Percentiles rank a stretch among this genome's conserved stretches.
These are phyloP conservation scores for Garra rufa DNA, from an alignment of 2,113 vertebrate species.

Conservation along the genomic window DNA sequence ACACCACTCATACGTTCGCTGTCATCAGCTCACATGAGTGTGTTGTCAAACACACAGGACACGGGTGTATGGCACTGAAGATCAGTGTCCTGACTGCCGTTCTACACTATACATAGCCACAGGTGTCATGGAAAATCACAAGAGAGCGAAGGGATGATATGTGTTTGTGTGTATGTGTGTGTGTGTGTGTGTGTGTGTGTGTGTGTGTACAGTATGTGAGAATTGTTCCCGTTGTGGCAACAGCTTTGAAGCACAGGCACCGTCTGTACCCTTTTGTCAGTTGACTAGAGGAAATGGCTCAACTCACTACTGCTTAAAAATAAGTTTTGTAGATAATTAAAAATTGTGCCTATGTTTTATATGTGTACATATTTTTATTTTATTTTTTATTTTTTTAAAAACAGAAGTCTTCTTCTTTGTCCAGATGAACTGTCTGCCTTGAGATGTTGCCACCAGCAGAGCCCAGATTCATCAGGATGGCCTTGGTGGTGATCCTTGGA, in stretches of 20 bases:
- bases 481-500: too few relatives aligned
- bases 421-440: too few relatives aligned
- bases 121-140: constrained; percentile 68
- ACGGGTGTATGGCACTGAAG: not conserved
- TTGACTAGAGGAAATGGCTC: too few relatives aligned
- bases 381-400: too few relatives aligned
- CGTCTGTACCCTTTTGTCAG: not conserved
- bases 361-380: too few relatives aligned
- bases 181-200: not conserved
- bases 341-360: not conserved
- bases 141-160: constrained; percentile 10
- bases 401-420: too few relatives aligned
- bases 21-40: constrained; percentile 42
- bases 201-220: constrained; percentile 12
- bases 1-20: not conserved
- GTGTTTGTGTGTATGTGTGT: too few relatives aligned
- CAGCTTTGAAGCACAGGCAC: constrained; percentile 8
- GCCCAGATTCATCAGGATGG: too few relatives aligned
- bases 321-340: too few relatives aligned
- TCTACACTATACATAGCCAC: constrained; percentile 49
- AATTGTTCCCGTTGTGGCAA: not conserved
- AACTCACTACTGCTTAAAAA: not conserved
- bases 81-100: not conserved
- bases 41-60: constrained; percentile 60
- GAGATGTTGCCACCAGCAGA: too few relatives aligned